phyloP scores from a whole-genome alignment of 1,140 invertebrate species.

The Pseudobourletiella spinata region DNA sequence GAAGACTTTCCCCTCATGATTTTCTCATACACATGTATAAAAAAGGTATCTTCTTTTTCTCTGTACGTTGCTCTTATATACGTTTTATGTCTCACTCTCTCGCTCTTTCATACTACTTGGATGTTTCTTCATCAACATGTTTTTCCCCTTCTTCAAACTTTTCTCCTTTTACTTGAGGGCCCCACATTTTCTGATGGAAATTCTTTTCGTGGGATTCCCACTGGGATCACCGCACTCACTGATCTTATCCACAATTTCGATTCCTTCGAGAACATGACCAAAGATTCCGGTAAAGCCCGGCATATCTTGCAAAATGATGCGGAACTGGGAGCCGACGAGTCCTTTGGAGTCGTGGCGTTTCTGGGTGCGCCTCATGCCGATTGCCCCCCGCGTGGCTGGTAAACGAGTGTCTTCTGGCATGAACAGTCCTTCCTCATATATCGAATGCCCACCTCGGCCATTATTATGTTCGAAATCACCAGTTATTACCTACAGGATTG shows the following conservation, averaged over 20 bases:
- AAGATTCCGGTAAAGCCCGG: constrained; percentile 66
- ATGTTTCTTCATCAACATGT: not conserved
- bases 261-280: constrained; percentile 66
- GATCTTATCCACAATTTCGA: constrained; percentile 70
- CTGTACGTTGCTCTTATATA: not conserved
- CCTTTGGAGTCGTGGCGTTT: constrained; percentile 68
- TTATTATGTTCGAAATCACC: constrained; percentile 74
- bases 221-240: constrained; percentile 63
- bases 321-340: constrained; percentile 74
- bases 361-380: constrained; percentile 72
- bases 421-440: constrained; percentile 66
- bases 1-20: constrained; percentile 3
- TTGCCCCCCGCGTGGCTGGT: constrained; percentile 58
- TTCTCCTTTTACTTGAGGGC: constrained; percentile 21
- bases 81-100: not conserved
- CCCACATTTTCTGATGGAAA: constrained; percentile 65
- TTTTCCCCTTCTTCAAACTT: not conserved
- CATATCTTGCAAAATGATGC: constrained; percentile 69
- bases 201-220: constrained; percentile 64
- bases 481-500: constrained; percentile 49
- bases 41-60: not conserved
- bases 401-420: constrained; percentile 72
- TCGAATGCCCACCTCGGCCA: constrained; percentile 65
- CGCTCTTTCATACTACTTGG: not conserved
- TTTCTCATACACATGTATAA: not conserved